Conservation (phyloP, 2,797 vertebrate species). For the Phyllotis vaccarum region DNA sequence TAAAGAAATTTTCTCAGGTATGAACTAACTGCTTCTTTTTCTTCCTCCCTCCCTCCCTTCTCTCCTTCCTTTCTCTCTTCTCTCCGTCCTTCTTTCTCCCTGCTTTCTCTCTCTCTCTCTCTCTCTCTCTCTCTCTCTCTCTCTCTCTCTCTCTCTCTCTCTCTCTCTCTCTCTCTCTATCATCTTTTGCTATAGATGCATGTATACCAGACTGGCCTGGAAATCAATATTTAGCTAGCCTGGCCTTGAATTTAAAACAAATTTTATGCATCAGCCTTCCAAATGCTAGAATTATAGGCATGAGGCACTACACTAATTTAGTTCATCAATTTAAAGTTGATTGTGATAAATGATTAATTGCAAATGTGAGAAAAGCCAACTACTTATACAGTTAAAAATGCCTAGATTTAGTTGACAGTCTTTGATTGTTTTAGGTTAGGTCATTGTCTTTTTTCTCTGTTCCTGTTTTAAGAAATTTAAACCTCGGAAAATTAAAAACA, state of each 20-base stretch:
- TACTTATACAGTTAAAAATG: not conserved
- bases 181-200: not conserved
- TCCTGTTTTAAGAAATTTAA: not conserved
- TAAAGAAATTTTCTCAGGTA: not conserved
- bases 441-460: not conserved
- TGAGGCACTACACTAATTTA: not conserved
- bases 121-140: not conserved
- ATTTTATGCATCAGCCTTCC: not conserved
- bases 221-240: not conserved
- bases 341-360: conserved; percentile 16
- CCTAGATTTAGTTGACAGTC: not conserved
- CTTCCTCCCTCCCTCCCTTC: too few species aligned
- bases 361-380: not conserved
- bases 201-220: not conserved
- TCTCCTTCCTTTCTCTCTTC: too few species aligned
- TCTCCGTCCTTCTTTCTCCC: too few species aligned
- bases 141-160: not conserved
- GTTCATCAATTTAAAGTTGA: not conserved
- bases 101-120: not conserved
- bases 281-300: not conserved
- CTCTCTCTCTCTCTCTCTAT: too few species aligned
- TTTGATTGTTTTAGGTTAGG: not conserved
- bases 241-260: not conserved
- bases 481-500: not conserved
- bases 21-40: not conserved